Evolutionary conservation across 2,888 invertebrate species (phyloP), one percentile per base, ranked within the genome.

Genomic region (Cheiracanthium punctorium): DNA sequence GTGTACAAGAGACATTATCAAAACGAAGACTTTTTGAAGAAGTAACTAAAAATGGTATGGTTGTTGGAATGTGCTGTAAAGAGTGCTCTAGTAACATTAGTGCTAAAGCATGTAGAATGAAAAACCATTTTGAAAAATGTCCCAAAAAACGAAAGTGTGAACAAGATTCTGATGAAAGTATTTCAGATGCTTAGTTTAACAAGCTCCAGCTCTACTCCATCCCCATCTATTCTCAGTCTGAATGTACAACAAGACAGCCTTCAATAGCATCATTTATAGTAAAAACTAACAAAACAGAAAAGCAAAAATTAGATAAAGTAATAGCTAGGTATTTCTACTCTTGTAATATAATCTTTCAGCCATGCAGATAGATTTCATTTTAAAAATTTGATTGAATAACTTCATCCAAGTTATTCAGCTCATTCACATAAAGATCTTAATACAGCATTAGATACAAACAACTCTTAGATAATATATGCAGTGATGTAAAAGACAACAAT

Each of bases 91-190:
- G 17, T 5, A 20, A 52, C 4, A 17, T 52, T 52, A 52, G 52
- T 20, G 52, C 52, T 52, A 52, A 52, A 52, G 52, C 52, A 20
- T 52, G 52, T 52, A 52, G 52, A 52, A 5, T 52, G 52, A 52
- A 20, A 52, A 52, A 20, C 17, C 52, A 52, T 52, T 52, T 52
- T 52, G 4, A 8, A 52, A 52, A 17, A 20, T 52, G 52, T 20
- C 4, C 52, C 5, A 17, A 5, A 52, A 5, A 4, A 20, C 52
- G 4, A 17, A 52, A 52, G 52, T 8, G 52, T 20, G 52, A 52
- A 5, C 4, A 20, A 8, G 24, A 20, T 52, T 52, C 17, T 52
- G 52, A 52, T 52, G 52, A 52, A 20, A 52, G 52, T 52, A 17
- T 5, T 8, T 8, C 52, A 52, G 52, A 52, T 20, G 52, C 14